Evolutionary conservation across 2,888 invertebrate species (phyloP).

Genomic region (Oligia fasciuncula): DNA sequence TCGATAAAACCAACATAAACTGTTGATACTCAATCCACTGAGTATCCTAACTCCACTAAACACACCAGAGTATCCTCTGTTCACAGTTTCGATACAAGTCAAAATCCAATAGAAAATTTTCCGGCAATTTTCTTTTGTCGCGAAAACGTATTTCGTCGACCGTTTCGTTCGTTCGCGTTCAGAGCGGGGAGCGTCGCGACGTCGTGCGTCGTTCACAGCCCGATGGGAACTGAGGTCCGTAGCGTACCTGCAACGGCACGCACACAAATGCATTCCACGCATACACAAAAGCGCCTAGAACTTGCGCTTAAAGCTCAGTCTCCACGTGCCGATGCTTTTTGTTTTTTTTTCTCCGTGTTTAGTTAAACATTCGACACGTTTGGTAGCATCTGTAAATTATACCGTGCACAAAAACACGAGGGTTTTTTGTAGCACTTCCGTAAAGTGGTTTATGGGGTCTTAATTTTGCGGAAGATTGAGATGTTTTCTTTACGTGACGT

Average conservation of each 20-base stretch:
- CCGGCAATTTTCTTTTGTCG: constrained; percentile 47
- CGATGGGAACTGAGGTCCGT: constrained; percentile 84
- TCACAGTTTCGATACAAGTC: constrained; percentile 48
- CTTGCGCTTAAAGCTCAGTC: constrained; percentile 84
- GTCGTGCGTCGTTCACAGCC: constrained; percentile 66
- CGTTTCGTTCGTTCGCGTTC: constrained; percentile 48
- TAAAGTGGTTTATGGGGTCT: constrained; percentile 64
- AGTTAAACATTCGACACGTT: constrained; percentile 74
- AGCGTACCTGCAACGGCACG: constrained; percentile 86
- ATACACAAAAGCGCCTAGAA: constrained; percentile 76
- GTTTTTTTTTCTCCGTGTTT: constrained; percentile 64
- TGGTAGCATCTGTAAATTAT: constrained; percentile 75
- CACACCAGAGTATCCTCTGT: constrained; percentile 38
- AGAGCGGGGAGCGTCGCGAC: constrained; percentile 36
- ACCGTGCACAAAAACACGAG: constrained; percentile 62
- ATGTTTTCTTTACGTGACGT: constrained; percentile 55
- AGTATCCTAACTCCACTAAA: constrained; percentile 40
- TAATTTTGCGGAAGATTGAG: constrained; percentile 59
- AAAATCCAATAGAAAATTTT: constrained; percentile 48
- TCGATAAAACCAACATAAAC: constrained; percentile 60
- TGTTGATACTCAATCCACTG: constrained; percentile 62
- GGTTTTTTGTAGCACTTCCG: constrained; percentile 59
- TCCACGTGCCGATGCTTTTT: constrained; percentile 75
- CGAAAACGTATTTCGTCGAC: constrained; percentile 54
- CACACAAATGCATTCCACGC: constrained; percentile 83